These are phyloP conservation scores for Acleris emargana DNA, from an alignment of 2,888 invertebrate genomes.

Conservation along the genomic window DNA sequence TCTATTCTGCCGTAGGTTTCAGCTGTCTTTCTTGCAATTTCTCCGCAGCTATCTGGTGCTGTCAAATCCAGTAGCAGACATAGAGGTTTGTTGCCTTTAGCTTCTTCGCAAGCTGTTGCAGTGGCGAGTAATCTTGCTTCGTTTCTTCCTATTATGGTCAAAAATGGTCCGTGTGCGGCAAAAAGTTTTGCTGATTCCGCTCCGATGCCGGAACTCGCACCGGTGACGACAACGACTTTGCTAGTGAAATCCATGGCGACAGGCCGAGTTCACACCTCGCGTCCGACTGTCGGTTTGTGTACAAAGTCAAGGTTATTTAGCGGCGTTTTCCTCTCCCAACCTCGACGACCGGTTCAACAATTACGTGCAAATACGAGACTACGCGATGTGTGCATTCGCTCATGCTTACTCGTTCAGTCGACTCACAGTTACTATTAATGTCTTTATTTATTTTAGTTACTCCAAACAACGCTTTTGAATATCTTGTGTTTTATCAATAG, in stretches of 20 bases:
- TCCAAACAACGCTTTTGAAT: neutral
- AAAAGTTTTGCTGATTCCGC: conserved; percentile 40
- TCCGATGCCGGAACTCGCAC: conserved; percentile 42
- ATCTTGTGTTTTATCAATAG: too few relatives aligned
- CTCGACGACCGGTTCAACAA: conserved; percentile 17
- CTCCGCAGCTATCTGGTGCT: conserved; percentile 34
- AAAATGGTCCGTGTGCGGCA: conserved; percentile 37
- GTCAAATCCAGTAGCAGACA: conserved; percentile 34
- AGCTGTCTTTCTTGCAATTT: conserved; percentile 36
- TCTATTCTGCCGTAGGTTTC: conserved; percentile 39
- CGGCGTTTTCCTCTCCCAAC: conserved; percentile 20
- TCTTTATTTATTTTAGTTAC: neutral
- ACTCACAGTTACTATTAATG: neutral
- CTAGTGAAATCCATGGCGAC: conserved; percentile 39
- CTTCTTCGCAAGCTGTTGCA: conserved; percentile 30
- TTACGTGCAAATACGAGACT: neutral
- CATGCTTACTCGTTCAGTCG: neutral
- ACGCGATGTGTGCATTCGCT: neutral
- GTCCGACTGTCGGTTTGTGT: conserved; percentile 11
- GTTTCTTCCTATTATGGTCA: conserved; percentile 40
- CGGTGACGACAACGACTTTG: conserved; percentile 41
- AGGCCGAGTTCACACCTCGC: conserved; percentile 8
- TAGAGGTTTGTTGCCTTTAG: conserved; percentile 32
- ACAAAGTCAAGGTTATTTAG: conserved; percentile 15
- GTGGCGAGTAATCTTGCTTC: conserved; percentile 29